A percentile compares a stretch with the other conserved stretches of the same genome.
phyloP scores from a whole-genome alignment of 2,113 vertebrate genomes.

The Tragelaphus buxtoni region DNA sequence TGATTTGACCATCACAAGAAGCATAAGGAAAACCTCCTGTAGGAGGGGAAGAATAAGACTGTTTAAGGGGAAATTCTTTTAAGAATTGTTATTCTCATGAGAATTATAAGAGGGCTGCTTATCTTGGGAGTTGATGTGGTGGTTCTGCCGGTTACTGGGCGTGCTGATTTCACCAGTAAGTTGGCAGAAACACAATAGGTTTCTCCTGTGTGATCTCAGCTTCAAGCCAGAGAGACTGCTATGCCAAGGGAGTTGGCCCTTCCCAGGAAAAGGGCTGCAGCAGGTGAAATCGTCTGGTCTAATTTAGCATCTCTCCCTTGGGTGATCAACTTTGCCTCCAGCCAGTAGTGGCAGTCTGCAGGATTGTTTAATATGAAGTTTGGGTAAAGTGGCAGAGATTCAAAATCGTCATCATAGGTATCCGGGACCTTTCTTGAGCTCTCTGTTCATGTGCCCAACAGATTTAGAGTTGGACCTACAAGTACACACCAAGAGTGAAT shows the following conservation, averaged over 20 bases:
- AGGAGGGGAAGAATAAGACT: neutral
- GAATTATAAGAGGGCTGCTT: neutral
- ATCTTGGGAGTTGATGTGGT: neutral
- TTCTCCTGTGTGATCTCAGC: constrained; percentile 46
- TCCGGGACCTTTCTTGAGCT: neutral
- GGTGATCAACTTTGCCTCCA: neutral
- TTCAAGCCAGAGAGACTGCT: constrained; percentile 31
- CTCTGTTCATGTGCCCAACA: neutral
- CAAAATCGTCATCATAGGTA: neutral
- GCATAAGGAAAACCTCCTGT: neutral
- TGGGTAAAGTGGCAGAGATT: neutral
- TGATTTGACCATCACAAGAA: neutral
- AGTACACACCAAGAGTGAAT: neutral
- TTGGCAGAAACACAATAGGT: constrained; percentile 42
- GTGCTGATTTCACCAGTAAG: neutral
- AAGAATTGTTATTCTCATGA: neutral
- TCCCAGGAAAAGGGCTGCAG: neutral
- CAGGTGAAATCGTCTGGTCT: neutral
- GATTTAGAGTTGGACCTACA: neutral
- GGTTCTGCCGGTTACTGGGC: neutral
- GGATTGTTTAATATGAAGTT: neutral
- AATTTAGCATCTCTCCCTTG: neutral
- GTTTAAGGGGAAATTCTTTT: neutral
- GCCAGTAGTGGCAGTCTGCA: neutral
- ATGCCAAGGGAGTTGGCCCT: constrained; percentile 17